Conservation (phyloP, 64 coral and sea anemone genomes). For the Actinia tenebrosa region DNA sequence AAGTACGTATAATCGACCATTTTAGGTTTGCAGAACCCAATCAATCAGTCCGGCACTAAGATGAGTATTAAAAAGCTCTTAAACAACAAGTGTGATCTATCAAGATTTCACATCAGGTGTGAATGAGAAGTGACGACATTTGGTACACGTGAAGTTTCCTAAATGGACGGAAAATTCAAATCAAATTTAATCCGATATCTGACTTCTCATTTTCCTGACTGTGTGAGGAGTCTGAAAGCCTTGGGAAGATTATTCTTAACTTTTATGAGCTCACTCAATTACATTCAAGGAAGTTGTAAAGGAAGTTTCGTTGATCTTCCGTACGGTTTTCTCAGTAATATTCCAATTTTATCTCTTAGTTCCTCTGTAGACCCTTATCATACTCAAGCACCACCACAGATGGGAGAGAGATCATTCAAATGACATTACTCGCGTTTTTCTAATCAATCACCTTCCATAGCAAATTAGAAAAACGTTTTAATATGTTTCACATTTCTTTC, state of each 20-base stretch:
- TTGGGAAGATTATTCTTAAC: background rate
- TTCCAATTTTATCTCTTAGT: background rate
- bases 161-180: background rate
- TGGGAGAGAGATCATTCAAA: background rate
- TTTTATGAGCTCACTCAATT: constrained; percentile 1
- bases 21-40: background rate
- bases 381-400: background rate
- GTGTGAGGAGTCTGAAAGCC: background rate
- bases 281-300: background rate
- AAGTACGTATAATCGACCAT: background rate
- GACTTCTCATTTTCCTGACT: background rate
- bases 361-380: background rate
- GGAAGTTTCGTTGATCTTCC: background rate
- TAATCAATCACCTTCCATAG: background rate
- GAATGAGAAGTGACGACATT: background rate
- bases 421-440: background rate
- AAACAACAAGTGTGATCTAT: background rate
- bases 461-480: constrained; percentile 5
- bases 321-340: background rate
- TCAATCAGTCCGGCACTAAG: background rate
- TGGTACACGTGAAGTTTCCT: background rate
- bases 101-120: background rate
- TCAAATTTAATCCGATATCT: background rate
- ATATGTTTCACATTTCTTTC: background rate
- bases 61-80: background rate